Evolutionary conservation across 2,888 invertebrate species (phyloP).

Genomic region (Notocelia uddmanniana): DNA sequence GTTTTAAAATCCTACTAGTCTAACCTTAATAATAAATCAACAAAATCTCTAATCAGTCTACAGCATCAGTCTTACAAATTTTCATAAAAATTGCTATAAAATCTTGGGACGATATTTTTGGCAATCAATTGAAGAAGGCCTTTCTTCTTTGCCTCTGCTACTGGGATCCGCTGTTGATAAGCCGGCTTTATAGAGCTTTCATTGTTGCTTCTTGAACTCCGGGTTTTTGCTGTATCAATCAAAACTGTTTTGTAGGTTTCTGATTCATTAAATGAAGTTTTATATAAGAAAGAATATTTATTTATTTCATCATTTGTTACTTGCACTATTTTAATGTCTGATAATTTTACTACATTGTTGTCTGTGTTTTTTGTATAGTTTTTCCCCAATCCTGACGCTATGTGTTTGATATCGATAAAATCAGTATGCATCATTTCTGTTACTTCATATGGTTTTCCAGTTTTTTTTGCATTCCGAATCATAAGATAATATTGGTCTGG

Average conservation of each 20-base stretch:
- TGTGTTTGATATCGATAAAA: too few relatives aligned
- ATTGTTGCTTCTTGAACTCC: background rate
- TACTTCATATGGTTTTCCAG: conserved; percentile 7
- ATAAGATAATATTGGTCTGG: conserved; percentile 1
- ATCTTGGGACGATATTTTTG: background rate
- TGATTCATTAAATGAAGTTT: background rate
- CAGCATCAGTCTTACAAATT: conserved; percentile 3
- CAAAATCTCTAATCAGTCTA: too few relatives aligned
- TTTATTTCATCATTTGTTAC: background rate
- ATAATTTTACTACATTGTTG: background rate
- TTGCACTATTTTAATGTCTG: conserved; percentile 1
- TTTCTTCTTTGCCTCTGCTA: background rate
- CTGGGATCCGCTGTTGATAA: background rate
- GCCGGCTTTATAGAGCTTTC: background rate
- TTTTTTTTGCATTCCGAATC: background rate
- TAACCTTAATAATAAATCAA: background rate
- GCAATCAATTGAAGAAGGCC: background rate
- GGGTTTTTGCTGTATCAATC: background rate
- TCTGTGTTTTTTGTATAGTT: too few relatives aligned
- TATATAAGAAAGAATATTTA: background rate
- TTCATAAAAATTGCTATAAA: conserved; percentile 1
- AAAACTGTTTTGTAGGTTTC: background rate
- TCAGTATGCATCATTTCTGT: too few relatives aligned
- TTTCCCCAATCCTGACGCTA: too few relatives aligned
- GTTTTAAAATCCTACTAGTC: background rate